Evolutionary conservation across 2,113 vertebrate genomes (phyloP).

Genomic region (Cyphomyrus plagiostoma): DNA sequence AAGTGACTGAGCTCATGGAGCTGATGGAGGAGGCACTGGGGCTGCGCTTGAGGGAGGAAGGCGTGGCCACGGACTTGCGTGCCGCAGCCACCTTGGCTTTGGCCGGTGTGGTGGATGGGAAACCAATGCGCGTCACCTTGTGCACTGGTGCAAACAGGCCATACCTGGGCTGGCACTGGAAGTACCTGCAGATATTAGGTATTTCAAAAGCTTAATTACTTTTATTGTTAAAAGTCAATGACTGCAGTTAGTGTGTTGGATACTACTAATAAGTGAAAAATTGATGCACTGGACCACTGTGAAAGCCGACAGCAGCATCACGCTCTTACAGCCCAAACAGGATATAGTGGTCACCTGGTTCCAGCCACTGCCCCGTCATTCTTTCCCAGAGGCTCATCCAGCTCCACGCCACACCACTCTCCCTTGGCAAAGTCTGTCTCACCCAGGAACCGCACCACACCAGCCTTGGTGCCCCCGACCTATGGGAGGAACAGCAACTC

Average conservation of each 20-base stretch:
- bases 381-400: slow-evolving; percentile 94
- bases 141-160: slow-evolving; percentile 96
- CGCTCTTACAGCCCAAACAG: background rate
- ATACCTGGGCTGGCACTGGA: slow-evolving; percentile 94
- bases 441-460: slow-evolving; percentile 92
- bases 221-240: background rate
- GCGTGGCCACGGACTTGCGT: slow-evolving; percentile 70
- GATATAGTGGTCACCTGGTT: slow-evolving; percentile 70
- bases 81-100: slow-evolving; percentile 83
- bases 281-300: background rate
- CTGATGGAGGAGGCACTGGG: slow-evolving; percentile 92
- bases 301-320: background rate
- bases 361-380: slow-evolving; percentile 96
- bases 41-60: slow-evolving; percentile 79
- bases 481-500: slow-evolving; percentile 40
- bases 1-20: slow-evolving; percentile 90
- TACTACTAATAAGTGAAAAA: background rate
- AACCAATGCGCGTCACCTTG: slow-evolving; percentile 95
- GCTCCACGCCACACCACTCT: slow-evolving; percentile 95
- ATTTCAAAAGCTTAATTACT: background rate
- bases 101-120: slow-evolving; percentile 91
- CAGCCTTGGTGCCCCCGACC: slow-evolving; percentile 94
- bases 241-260: background rate
- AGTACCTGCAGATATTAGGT: slow-evolving; percentile 68
- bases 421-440: slow-evolving; percentile 97